A percentile compares a stretch with the other conserved stretches of the same genome.
Evolutionary conservation across 2,797 vertebrate genomes (phyloP).

Genomic region (Mionectes olivaceus): DNA sequence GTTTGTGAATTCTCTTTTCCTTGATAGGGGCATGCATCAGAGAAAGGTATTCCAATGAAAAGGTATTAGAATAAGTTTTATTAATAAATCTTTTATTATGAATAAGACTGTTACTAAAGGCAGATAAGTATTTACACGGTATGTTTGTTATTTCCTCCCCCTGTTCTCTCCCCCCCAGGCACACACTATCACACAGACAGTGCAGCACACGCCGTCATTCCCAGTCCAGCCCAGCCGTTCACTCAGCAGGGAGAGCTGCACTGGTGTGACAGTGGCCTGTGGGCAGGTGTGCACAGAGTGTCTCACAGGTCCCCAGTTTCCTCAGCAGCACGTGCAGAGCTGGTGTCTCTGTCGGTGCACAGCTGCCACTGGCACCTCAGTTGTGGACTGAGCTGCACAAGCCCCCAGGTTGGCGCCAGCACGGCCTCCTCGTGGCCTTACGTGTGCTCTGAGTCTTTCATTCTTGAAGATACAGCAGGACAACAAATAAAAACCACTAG

Average conservation of each 20-base stretch:
- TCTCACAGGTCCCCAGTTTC: fast-evolving
- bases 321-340: not conserved
- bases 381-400: not conserved
- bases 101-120: not conserved
- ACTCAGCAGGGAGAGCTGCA: not conserved
- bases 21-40: not conserved
- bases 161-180: fast-evolving
- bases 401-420: fast-evolving
- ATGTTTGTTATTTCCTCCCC: fast-evolving
- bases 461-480: not conserved
- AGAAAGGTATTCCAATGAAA: not conserved
- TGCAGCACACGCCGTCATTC: fast-evolving
- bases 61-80: not conserved
- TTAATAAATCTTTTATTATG: not conserved
- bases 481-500: not conserved
- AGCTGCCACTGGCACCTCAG: fast-evolving
- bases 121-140: not conserved
- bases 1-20: not conserved
- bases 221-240: not conserved
- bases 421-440: not conserved
- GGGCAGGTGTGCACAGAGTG: not conserved
- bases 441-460: fast-evolving
- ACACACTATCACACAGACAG: fast-evolving
- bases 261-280: not conserved
- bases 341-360: not conserved